Evolutionary conservation across 2,113 vertebrate species (phyloP).

Genomic region (Caretta caretta): DNA sequence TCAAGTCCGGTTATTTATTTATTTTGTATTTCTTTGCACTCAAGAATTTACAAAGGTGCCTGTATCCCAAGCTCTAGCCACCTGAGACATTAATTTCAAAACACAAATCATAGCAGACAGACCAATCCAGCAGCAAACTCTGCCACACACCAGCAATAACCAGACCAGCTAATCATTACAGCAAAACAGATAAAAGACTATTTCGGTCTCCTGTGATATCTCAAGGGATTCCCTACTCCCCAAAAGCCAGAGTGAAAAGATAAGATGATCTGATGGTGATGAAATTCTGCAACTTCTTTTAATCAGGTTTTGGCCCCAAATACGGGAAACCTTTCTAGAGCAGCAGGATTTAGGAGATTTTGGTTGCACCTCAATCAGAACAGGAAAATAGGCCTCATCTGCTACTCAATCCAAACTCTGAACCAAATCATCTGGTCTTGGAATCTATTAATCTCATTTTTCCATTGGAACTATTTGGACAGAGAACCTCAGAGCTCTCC

Average conservation of each 20-base stretch:
- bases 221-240: conserved; percentile 10
- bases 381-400: background rate
- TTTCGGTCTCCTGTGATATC: conserved; percentile 10
- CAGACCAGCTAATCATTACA: conserved; percentile 31
- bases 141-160: conserved; percentile 18
- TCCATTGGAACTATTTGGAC: background rate
- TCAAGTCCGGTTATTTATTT: background rate
- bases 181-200: background rate
- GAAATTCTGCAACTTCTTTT: conserved; percentile 38
- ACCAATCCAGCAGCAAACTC: background rate
- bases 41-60: conserved; percentile 14
- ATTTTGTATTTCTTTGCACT: background rate
- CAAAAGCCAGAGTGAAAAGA: conserved; percentile 26
- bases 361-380: conserved; percentile 62
- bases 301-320: conserved; percentile 46
- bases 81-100: conserved; percentile 50
- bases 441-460: background rate
- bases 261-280: conserved; percentile 12
- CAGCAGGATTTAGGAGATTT: background rate
- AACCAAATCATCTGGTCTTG: background rate
- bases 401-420: background rate
- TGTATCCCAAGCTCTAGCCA: conserved; percentile 25
- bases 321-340: conserved; percentile 34
- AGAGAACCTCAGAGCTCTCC: background rate
- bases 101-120: conserved; percentile 34